Conservation (phyloP, 1,140 invertebrate species). For the Drosophila pruinosa region DNA sequence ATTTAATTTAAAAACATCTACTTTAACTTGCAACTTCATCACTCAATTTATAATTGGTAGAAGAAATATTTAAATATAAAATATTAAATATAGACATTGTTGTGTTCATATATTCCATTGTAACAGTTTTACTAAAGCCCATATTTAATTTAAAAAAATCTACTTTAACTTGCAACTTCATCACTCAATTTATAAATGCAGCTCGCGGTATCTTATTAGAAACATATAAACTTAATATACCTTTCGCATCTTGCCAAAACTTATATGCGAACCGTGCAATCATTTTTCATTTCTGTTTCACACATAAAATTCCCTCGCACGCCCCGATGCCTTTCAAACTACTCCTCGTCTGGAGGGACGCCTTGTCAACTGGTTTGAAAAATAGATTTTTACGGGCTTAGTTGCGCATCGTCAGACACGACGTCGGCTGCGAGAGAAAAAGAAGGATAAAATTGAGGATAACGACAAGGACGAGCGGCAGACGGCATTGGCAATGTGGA, state of each 20-base stretch:
- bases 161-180: background rate
- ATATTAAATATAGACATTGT: too few species aligned
- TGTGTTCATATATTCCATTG: too few species aligned
- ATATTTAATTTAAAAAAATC: background rate
- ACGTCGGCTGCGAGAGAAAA: constrained; percentile 21
- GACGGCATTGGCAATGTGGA: constrained; percentile 30
- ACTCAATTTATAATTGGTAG: constrained; percentile 19
- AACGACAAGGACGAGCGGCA: background rate
- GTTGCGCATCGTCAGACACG: constrained; percentile 78
- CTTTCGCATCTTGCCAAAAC: constrained; percentile 15
- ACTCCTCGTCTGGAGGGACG: constrained; percentile 28
- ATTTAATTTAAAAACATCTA: background rate
- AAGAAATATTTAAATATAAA: too few species aligned
- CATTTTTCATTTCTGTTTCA: constrained; percentile 44
- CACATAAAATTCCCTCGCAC: constrained; percentile 43
- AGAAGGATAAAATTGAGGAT: background rate
- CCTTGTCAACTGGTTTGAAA: constrained; percentile 80
- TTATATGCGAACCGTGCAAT: constrained; percentile 9
- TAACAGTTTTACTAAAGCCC: too few species aligned
- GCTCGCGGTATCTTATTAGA: constrained; percentile 34
- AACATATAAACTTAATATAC: constrained; percentile 34
- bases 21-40: background rate
- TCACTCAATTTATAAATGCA: constrained; percentile 19
- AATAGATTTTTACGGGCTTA: constrained; percentile 80
- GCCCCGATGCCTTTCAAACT: constrained; percentile 32